Conservation (phyloP, 2,888 invertebrate species). For the Coenonympha glycerion region DNA sequence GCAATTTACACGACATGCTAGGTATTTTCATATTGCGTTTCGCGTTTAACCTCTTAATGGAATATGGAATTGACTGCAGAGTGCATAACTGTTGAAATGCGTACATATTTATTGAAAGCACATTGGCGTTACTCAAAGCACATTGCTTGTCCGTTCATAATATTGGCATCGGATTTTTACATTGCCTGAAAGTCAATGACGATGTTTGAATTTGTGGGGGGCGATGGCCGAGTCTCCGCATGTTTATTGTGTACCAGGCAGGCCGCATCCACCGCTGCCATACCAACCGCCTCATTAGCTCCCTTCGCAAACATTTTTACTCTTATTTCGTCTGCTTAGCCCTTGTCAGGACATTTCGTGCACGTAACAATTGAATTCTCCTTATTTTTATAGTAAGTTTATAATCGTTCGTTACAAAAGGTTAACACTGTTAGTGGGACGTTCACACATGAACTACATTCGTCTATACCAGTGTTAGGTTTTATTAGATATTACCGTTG, state of each 20-base stretch:
- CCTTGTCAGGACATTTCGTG: slow-evolving; percentile 48
- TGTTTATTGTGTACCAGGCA: slow-evolving; percentile 40
- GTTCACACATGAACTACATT: too few species aligned
- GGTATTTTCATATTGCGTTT: slow-evolving; percentile 4
- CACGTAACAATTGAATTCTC: slow-evolving; percentile 40
- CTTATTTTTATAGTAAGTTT: slow-evolving; percentile 7
- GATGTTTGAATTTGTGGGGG: slow-evolving; percentile 46
- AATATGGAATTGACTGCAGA: neutral
- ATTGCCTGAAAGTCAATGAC: slow-evolving; percentile 43
- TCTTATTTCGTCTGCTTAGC: slow-evolving; percentile 47
- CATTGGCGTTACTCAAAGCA: slow-evolving; percentile 2
- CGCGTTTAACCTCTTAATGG: neutral
- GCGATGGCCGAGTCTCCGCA: slow-evolving; percentile 51
- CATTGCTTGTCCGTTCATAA: slow-evolving; percentile 7
- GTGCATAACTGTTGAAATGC: neutral
- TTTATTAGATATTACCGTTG: too few species aligned
- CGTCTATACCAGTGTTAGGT: too few species aligned
- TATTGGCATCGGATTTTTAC: slow-evolving; percentile 47
- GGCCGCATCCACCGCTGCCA: slow-evolving; percentile 43
- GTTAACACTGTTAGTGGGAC: too few species aligned
- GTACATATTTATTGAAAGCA: neutral
- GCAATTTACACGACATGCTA: neutral
- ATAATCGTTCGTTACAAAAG: too few species aligned
- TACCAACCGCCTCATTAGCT: slow-evolving; percentile 54
- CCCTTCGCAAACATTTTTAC: slow-evolving; percentile 53